phyloP scores from a whole-genome alignment of 2,797 vertebrate genomes.

The Neopelma chrysocephalum region DNA sequence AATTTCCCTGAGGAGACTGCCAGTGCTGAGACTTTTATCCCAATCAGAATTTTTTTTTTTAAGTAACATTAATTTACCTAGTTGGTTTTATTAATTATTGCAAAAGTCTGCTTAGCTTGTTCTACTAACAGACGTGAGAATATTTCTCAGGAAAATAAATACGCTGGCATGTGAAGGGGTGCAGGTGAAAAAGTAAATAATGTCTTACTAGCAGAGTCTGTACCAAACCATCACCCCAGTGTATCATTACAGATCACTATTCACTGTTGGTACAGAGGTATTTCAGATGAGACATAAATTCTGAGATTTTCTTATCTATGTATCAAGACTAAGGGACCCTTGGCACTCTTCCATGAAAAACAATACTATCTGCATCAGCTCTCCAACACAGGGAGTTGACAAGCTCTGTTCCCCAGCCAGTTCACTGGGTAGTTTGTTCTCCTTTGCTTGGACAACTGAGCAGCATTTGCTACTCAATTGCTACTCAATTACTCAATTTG shows the following conservation, averaged over 20 bases:
- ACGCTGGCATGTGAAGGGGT: not conserved
- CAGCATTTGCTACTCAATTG: not conserved
- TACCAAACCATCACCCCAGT: not conserved
- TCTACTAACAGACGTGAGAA: not conserved
- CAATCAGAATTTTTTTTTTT: too few relatives aligned
- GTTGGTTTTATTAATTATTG: not conserved
- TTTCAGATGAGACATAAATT: not conserved
- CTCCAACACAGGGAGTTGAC: not conserved
- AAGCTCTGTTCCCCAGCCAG: not conserved
- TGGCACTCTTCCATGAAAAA: not conserved
- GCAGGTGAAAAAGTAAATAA: not conserved
- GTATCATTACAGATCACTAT: not conserved
- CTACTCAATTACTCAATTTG: not conserved
- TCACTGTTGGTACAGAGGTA: not conserved
- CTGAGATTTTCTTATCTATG: not conserved
- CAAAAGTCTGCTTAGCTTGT: not conserved
- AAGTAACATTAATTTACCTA: not conserved
- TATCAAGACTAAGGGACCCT: not conserved
- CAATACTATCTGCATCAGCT: not conserved
- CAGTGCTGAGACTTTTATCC: not conserved
- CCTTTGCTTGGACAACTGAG: constrained; percentile 11
- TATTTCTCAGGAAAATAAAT: not conserved
- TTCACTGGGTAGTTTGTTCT: not conserved
- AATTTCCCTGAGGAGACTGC: not conserved
- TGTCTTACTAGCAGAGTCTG: not conserved